phyloP scores from a whole-genome alignment of 2,888 invertebrate species.

The Plebejus argus region DNA sequence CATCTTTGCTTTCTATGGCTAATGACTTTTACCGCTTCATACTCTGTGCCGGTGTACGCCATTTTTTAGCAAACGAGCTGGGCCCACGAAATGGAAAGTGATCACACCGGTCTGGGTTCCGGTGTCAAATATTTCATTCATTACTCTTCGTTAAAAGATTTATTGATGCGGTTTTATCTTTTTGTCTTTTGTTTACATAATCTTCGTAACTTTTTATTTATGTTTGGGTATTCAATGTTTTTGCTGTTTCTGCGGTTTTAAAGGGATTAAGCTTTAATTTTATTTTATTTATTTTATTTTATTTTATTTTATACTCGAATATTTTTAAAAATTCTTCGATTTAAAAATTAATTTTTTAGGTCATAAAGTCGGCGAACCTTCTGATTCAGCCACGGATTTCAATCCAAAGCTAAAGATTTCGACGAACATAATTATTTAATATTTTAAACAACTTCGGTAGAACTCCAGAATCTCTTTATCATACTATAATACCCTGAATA shows the following conservation, averaged over 20 bases:
- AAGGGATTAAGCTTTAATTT: too few species aligned
- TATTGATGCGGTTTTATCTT: neutral
- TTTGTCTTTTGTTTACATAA: neutral
- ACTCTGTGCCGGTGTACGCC: constrained; percentile 15
- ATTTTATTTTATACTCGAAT: too few species aligned
- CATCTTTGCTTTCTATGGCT: constrained; percentile 41
- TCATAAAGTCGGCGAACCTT: too few species aligned
- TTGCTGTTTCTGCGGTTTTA: neutral
- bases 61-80: constrained; percentile 19
- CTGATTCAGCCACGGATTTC: too few species aligned
- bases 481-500: too few species aligned
- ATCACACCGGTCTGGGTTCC: neutral
- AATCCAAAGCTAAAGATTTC: too few species aligned
- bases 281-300: too few species aligned
- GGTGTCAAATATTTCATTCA: neutral
- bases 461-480: too few species aligned
- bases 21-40: constrained; percentile 37
- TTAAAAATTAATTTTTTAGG: too few species aligned
- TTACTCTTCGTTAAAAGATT: neutral
- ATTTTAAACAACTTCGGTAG: too few species aligned
- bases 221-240: neutral
- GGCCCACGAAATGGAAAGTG: constrained; percentile 6
- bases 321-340: too few species aligned
- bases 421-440: too few species aligned
- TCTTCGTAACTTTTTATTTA: neutral